phyloP scores from a whole-genome alignment of 2,888 invertebrate species.

The Protonemura montana region DNA sequence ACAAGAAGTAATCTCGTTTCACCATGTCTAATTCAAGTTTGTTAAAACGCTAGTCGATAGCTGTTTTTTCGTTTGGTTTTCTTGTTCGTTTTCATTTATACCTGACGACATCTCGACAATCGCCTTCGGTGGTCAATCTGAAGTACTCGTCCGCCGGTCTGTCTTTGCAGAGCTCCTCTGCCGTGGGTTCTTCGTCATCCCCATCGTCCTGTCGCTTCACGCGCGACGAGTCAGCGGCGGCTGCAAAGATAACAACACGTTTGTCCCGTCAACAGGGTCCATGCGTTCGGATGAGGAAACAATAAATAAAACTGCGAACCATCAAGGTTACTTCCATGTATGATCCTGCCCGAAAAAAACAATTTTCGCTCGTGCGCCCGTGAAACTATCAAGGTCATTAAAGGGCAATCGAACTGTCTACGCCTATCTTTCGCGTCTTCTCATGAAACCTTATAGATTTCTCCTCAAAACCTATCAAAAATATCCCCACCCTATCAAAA shows the following conservation, averaged over 20 bases:
- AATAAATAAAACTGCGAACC: neutral
- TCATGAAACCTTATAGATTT: too few species aligned
- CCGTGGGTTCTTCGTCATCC: slow-evolving; percentile 63
- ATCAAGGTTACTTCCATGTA: neutral
- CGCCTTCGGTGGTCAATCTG: slow-evolving; percentile 81
- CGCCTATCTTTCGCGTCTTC: too few species aligned
- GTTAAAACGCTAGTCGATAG: neutral
- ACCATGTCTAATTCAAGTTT: neutral
- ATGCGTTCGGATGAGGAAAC: neutral
- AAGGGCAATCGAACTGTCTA: too few species aligned
- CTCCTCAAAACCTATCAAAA: too few species aligned
- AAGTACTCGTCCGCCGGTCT: slow-evolving; percentile 93
- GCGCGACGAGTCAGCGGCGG: slow-evolving; percentile 63
- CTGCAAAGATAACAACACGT: slow-evolving; percentile 18
- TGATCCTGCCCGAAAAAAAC: too few species aligned
- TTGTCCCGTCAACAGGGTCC: too few species aligned
- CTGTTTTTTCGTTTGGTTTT: neutral
- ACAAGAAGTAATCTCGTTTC: neutral
- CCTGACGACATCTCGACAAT: slow-evolving; percentile 94
- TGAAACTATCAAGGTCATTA: too few species aligned
- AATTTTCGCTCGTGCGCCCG: too few species aligned
- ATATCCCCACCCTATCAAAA: too few species aligned
- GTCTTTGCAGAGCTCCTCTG: slow-evolving; percentile 87
- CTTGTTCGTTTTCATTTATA: slow-evolving; percentile 59
- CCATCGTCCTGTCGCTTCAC: slow-evolving; percentile 73